These are phyloP conservation scores for Arctopsyche grandis DNA, from an alignment of 1,140 invertebrate genomes.

Conservation along the genomic window DNA sequence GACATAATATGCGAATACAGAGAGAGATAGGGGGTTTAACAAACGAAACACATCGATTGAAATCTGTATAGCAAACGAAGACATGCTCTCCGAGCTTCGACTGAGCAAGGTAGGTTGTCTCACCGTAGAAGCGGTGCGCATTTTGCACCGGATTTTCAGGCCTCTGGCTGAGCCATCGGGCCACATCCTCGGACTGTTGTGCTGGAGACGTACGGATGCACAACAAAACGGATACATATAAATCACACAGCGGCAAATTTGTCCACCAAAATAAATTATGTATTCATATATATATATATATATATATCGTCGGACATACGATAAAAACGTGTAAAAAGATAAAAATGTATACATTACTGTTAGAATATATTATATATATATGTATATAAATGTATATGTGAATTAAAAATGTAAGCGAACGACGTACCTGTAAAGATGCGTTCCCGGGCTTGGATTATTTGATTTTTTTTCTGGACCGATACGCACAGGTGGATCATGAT, in stretches of 20 bases:
- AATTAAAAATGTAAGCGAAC: background rate
- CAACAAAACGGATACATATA: conserved; percentile 9
- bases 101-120: conserved; percentile 53
- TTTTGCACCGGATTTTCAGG: conserved; percentile 59
- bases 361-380: too few species aligned
- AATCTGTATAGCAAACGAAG: too few species aligned
- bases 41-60: too few species aligned
- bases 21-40: too few species aligned
- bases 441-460: conserved; percentile 80
- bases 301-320: background rate
- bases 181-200: conserved; percentile 66
- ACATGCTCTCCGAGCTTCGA: background rate
- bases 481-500: conserved; percentile 95
- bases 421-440: conserved; percentile 85
- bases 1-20: too few species aligned
- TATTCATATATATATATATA: too few species aligned
- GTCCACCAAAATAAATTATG: background rate
- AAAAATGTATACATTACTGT: background rate
- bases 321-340: background rate
- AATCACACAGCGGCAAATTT: background rate
- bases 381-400: too few species aligned
- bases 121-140: conserved; percentile 66
- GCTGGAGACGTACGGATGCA: conserved; percentile 58
- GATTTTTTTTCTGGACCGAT: conserved; percentile 83
- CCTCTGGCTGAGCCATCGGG: conserved; percentile 63